Base-by-base conservation (phyloP, 2,797 vertebrate species). In the Sebastes cheni region DNA sequence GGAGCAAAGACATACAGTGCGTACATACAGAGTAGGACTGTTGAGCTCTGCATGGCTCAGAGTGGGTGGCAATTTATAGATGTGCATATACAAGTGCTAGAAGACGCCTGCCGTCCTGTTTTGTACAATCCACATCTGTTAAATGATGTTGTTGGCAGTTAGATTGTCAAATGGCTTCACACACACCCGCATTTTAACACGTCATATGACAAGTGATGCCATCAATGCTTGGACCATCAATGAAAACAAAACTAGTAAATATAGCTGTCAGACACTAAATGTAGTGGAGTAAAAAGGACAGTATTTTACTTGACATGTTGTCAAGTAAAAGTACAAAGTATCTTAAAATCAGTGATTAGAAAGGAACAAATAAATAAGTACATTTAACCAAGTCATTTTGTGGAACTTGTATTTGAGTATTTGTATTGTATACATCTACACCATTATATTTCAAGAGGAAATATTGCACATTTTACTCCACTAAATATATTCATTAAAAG, bases 21-120 rank as follows among this genome's bases (percentile, higher is more conserved):
- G 9, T 50, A 60, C 86, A 86, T 79, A 75, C 46, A 83, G 56
- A 83, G 79, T 0, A 65, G 36, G 61, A 11, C 59, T 11, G 75
- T 34, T 69, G 32, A 74, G 77, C 66, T 68, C 73, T 30, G 79
- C 66, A 60, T 4, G 61, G 14, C 29, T 76, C 46, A 14, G 65
- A 77, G 68, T 62, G 64, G 62, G 52, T 1, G 60, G 30, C 60
- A 62, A 20, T 81, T 70, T 79, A 5, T 46, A 20, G 67, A 62
- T 34, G 42, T 55, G 30, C 50, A 72, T 55, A 14, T 10, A 16
- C 14, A 67, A 71, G 27, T 22, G 20, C 39, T 16, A 65, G 10
- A 55, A 75, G 27, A 64, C 0, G 3, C 2, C 25, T 32, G 16
- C 30, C 20, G 32, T 4, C 25, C 58, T 34, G n/a, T 54, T 79